phyloP scores from a whole-genome alignment of 2,797 vertebrate genomes.

The Hemibagrus guttatus region DNA sequence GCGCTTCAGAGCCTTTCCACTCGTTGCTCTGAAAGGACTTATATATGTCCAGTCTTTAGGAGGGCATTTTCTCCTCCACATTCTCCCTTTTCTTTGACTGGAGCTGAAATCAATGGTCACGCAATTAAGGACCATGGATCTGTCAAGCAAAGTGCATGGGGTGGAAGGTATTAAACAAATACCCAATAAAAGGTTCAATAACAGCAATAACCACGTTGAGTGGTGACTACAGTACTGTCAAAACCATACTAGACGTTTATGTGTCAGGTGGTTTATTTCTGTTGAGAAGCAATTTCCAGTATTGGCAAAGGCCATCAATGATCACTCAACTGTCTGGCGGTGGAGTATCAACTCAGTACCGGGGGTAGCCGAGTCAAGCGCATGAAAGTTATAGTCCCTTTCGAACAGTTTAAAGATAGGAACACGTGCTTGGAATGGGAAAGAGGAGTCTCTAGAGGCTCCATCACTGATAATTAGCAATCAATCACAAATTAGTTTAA shows the following conservation, averaged over 20 bases:
- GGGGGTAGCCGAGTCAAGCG: constrained; percentile 58
- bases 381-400: constrained; percentile 68
- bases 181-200: constrained; percentile 56
- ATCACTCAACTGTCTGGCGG: constrained; percentile 66
- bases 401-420: constrained; percentile 57
- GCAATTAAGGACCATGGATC: constrained; percentile 57
- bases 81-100: constrained; percentile 54
- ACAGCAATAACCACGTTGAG: constrained; percentile 50
- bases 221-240: constrained; percentile 49
- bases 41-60: constrained; percentile 53
- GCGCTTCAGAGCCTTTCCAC: constrained; percentile 26
- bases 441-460: constrained; percentile 61
- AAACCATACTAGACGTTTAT: constrained; percentile 50
- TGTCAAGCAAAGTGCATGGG: constrained; percentile 52
- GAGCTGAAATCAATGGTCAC: constrained; percentile 58
- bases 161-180: constrained; percentile 54
- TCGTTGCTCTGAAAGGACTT: constrained; percentile 42
- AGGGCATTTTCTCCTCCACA: constrained; percentile 38
- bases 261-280: constrained; percentile 61
- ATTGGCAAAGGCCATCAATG: constrained; percentile 65
- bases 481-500: constrained; percentile 77
- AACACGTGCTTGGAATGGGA: constrained; percentile 47
- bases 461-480: constrained; percentile 73
- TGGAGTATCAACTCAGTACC: constrained; percentile 66
- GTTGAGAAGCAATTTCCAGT: constrained; percentile 58